Evolutionary conservation across 2,797 vertebrate species (phyloP).

Genomic region (Lophius americanus): DNA sequence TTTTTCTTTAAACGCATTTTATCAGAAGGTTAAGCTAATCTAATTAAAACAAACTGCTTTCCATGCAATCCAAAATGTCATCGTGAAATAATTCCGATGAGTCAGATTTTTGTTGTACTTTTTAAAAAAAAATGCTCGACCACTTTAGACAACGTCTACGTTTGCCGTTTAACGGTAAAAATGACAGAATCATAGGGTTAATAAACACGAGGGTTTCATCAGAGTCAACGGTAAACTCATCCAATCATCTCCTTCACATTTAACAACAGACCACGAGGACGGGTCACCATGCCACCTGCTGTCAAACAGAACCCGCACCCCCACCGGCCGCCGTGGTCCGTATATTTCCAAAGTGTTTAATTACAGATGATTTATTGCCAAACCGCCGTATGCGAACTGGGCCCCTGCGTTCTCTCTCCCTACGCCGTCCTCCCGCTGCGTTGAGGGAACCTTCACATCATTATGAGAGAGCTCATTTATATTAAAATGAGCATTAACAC

Average conservation of each 20-base stretch:
- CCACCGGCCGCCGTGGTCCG: slow-evolving; percentile 62
- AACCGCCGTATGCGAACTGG: slow-evolving; percentile 79
- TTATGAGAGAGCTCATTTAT: slow-evolving; percentile 83
- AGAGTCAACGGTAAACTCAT: slow-evolving; percentile 48
- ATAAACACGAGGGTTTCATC: slow-evolving; percentile 62
- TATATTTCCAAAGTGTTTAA: slow-evolving; percentile 83
- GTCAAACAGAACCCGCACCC: slow-evolving; percentile 39
- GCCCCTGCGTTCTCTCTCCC: slow-evolving; percentile 68
- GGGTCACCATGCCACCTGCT: slow-evolving; percentile 48
- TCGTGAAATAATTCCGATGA: too few relatives aligned
- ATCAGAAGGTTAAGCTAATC: too few relatives aligned
- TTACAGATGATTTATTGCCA: slow-evolving; percentile 85
- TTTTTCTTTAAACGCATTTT: too few relatives aligned
- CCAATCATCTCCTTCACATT: slow-evolving; percentile 53
- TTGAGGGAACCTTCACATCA: slow-evolving; percentile 75
- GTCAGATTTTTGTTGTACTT: too few relatives aligned
- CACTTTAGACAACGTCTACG: too few relatives aligned
- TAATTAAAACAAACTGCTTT: too few relatives aligned
- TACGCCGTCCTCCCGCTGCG: slow-evolving; percentile 70
- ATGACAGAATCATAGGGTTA: slow-evolving; percentile 45
- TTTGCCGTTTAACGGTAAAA: too few relatives aligned
- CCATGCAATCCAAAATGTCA: too few relatives aligned
- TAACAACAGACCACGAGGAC: slow-evolving; percentile 75
- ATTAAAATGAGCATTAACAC: slow-evolving; percentile 84
- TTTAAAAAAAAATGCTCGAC: too few relatives aligned